Evolutionary conservation across 92 coral and sea anemone genomes (phyloP), one percentile per base, ranked within the genome.

Genomic region (Pocillopora meandrina): DNA sequence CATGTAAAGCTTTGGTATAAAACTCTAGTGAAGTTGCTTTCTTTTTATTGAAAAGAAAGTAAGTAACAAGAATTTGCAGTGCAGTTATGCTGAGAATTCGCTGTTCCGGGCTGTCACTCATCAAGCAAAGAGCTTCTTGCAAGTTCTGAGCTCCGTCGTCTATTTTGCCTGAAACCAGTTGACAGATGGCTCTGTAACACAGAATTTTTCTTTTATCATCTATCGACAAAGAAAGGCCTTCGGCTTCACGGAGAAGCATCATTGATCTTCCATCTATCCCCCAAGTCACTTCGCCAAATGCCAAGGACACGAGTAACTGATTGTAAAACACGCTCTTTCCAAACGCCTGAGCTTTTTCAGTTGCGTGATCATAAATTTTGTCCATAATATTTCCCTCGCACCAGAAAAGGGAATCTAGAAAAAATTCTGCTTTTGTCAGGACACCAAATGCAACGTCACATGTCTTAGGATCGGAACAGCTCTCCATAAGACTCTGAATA

Each of bases 351-450:
- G 78, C 84, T 23, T 67, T 20, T 15, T 79, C 42, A 26, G 72
- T 69, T 18, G 89, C 89, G 1, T 21, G 23, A 14, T 79, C 79
- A 52, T 86, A 86, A 23, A 86, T 12, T 20, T 79, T 3, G n/a
- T 21, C 0, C 19, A 86, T n/a, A 16, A 34, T 61, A 15, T 2
- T 12, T 12, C 56, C 9, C 76, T 21, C 71, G 49, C 49, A 42
- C 49, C 49, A 42, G 49, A 42, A 42, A 42, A 42, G 49, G 8
- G 49, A 42, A 7, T 42, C 49, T 7, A 42, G 49, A 42, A 7
- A 42, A 3, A 42, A 0, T 47, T 86, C 85, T 19, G 85, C 76
- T 31, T 71, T 78, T 9, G 42, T 62, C 12, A 86, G 63, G 13
- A 86, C 64, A 12, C 17, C 23, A n/a, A 79, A 58, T 14, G 65